Percentiles rank a stretch among this genome's conserved stretches.
phyloP scores from a whole-genome alignment of 2,888 invertebrate genomes.

The Cybosia mesomella region DNA sequence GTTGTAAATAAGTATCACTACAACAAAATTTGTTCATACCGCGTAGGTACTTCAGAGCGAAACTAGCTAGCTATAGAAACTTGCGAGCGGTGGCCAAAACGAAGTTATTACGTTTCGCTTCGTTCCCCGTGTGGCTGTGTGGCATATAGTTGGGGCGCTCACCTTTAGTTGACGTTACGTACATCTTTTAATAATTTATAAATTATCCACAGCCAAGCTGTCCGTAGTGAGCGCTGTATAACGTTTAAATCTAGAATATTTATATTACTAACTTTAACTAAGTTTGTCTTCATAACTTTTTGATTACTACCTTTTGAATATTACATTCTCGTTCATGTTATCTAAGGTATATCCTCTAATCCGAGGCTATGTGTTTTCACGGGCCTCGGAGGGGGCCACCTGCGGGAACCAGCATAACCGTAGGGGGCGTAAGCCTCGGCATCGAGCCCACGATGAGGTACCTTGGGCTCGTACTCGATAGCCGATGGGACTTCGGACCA shows the following conservation, averaged over 20 bases:
- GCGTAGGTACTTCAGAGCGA: neutral
- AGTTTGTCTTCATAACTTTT: neutral
- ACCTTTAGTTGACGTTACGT: constrained; percentile 4
- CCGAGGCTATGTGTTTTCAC: too few species aligned
- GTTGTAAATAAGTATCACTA: too few species aligned
- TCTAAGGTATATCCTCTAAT: neutral
- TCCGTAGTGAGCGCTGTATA: neutral
- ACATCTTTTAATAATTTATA: neutral
- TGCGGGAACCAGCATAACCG: too few species aligned
- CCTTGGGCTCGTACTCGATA: too few species aligned
- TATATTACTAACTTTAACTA: neutral
- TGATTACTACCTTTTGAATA: neutral
- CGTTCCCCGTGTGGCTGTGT: neutral
- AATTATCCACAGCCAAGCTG: neutral
- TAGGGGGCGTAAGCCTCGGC: too few species aligned
- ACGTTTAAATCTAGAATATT: neutral
- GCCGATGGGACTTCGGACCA: too few species aligned
- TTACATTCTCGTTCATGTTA: neutral
- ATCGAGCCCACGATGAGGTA: too few species aligned
- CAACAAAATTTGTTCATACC: too few species aligned
- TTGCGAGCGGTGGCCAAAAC: neutral
- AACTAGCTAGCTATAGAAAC: neutral
- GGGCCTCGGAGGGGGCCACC: too few species aligned
- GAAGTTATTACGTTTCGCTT: neutral
- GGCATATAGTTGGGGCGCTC: neutral